phyloP scores from a whole-genome alignment of 92 coral and sea anemone species.

The Parazoanthus darwini region DNA sequence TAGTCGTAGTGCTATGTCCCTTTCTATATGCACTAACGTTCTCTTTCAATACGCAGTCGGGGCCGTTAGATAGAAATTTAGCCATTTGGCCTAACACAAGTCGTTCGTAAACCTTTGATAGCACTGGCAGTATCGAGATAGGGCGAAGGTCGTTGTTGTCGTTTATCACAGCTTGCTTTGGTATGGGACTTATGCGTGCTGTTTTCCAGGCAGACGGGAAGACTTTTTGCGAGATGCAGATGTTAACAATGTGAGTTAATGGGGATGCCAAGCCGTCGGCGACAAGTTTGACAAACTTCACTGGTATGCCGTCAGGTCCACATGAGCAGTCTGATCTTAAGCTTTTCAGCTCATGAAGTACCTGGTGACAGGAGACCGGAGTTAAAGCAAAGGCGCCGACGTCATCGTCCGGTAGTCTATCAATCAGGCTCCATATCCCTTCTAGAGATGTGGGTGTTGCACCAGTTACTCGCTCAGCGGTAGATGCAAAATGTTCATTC shows the following conservation, averaged over 20 bases:
- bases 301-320: too few species aligned
- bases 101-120: not conserved
- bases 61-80: not conserved
- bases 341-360: too few species aligned
- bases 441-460: too few species aligned
- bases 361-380: too few species aligned
- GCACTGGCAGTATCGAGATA: not conserved
- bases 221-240: not conserved
- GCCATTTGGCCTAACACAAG: constrained; percentile 1
- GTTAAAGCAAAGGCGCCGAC: too few species aligned
- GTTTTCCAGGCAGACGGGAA: constrained; percentile 30
- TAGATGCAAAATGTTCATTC: too few species aligned
- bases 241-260: not conserved
- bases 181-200: constrained; percentile 33
- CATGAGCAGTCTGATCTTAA: too few species aligned
- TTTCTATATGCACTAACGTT: not conserved
- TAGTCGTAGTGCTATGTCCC: not conserved
- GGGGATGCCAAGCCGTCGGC: too few species aligned
- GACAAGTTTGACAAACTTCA: too few species aligned
- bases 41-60: not conserved
- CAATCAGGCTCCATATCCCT: too few species aligned
- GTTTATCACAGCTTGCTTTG: not conserved
- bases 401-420: too few species aligned
- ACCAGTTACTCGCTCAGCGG: too few species aligned
- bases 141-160: not conserved